These are phyloP conservation scores for Drosophila kanekoi DNA, from an alignment of 2,888 invertebrate species.

Conservation along the genomic window DNA sequence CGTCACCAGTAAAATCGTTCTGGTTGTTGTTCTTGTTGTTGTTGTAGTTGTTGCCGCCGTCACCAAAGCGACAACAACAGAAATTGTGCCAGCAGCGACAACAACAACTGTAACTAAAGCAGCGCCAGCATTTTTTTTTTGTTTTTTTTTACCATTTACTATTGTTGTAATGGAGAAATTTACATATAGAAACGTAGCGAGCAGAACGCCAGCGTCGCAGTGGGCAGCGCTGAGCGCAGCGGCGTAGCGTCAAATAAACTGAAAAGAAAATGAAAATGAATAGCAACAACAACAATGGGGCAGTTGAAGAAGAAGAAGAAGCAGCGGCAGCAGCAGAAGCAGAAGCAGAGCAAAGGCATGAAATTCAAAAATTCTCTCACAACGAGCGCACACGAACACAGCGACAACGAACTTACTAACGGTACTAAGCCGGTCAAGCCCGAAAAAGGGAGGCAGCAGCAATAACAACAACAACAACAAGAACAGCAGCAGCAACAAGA, in stretches of 20 bases:
- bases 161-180: constrained; percentile 70
- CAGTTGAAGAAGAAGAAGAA: constrained; percentile 14
- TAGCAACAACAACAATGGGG: constrained; percentile 43
- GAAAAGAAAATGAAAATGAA: constrained; percentile 81
- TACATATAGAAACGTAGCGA: constrained; percentile 64
- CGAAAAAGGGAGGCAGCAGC: constrained; percentile 61
- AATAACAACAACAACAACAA: constrained; percentile 29
- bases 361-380: constrained; percentile 71
- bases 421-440: constrained; percentile 81
- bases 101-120: constrained; percentile 55
- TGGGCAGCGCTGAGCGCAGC: constrained; percentile 47
- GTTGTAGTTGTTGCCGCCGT: constrained; percentile 53
- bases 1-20: constrained; percentile 63
- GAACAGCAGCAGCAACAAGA: constrained; percentile 34
- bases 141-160: not conserved
- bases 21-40: constrained; percentile 31
- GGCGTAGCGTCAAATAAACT: constrained; percentile 55
- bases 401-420: constrained; percentile 80
- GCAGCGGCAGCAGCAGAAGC: constrained; percentile 3
- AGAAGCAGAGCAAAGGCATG: constrained; percentile 23
- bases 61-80: constrained; percentile 65
- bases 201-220: constrained; percentile 47
- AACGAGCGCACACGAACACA: constrained; percentile 44
- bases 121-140: constrained; percentile 52
- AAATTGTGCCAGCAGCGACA: constrained; percentile 80